Evolutionary conservation across 1,140 invertebrate species (phyloP).

Genomic region (Phymorhynchus buccinoides): DNA sequence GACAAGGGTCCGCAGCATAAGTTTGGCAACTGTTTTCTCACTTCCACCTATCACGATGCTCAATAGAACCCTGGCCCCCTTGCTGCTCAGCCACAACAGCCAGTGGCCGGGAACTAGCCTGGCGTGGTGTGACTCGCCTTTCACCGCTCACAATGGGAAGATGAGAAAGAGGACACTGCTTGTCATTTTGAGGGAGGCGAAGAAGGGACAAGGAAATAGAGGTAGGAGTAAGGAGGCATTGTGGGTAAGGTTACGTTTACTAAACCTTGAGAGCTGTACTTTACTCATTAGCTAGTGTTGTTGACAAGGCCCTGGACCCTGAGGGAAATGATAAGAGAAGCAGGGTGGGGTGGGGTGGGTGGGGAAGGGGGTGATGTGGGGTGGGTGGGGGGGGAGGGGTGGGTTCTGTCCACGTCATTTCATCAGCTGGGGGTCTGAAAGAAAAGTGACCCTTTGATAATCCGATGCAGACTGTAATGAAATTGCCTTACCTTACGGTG

Average conservation of each 20-base stretch:
- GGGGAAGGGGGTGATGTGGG: background rate
- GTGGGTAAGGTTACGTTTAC: conserved; percentile 11
- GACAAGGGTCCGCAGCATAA: conserved; percentile 3
- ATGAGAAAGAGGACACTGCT: conserved; percentile 5
- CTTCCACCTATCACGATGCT: background rate
- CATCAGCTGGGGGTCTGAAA: background rate
- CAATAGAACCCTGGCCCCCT: background rate
- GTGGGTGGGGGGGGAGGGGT: background rate
- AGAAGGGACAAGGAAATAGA: background rate
- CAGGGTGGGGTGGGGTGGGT: background rate
- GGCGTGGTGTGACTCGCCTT: background rate
- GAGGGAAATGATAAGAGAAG: too few species aligned
- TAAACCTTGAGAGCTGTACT: conserved; percentile 9
- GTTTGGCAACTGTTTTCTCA: conserved; percentile 13
- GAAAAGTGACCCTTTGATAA: background rate
- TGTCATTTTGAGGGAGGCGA: too few species aligned
- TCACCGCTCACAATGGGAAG: background rate
- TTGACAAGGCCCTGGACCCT: background rate
- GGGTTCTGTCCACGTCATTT: conserved; percentile 11
- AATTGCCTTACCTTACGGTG: too few species aligned
- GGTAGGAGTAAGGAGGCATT: background rate
- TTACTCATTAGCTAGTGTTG: conserved; percentile 11
- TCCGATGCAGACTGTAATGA: too few species aligned
- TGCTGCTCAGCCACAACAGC: background rate
- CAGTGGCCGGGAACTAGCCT: background rate